Conservation (phyloP, 2,797 vertebrate genomes). For the Pogoniulus pusillus region DNA sequence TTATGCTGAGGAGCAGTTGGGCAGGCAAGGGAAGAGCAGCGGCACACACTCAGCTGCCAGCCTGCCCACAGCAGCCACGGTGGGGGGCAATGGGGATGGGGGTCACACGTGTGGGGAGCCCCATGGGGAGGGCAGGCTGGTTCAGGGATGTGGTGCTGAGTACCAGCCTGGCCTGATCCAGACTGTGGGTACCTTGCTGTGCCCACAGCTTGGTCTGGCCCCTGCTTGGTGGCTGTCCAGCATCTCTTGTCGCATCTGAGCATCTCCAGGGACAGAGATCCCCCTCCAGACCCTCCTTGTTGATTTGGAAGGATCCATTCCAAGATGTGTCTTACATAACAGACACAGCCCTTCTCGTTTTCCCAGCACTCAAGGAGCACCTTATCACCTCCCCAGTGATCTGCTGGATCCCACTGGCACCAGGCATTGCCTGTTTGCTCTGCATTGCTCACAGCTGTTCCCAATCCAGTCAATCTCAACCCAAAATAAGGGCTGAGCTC, state of each 20-base stretch:
- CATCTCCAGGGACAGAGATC: not conserved
- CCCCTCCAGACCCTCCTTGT: not conserved
- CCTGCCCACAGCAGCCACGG: accelerated
- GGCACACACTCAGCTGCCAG: not conserved
- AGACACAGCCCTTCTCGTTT: not conserved
- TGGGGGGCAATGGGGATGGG: accelerated
- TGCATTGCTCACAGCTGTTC: not conserved
- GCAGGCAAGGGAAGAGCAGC: not conserved
- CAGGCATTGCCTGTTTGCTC: not conserved
- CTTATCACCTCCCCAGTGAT: not conserved
- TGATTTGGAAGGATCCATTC: not conserved
- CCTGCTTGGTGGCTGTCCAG: not conserved
- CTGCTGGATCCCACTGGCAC: not conserved
- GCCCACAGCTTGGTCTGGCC: not conserved
- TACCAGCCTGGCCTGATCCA: accelerated
- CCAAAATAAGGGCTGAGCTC: not conserved
- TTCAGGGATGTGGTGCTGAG: not conserved
- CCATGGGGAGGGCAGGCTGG: not conserved
- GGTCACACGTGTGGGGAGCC: not conserved
- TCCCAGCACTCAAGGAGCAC: not conserved
- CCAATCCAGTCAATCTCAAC: not conserved
- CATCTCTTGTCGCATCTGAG: accelerated
- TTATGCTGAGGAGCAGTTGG: not conserved
- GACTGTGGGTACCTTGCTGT: not conserved
- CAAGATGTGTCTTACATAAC: not conserved